Base-by-base conservation (phyloP, 2,888 invertebrate genomes). In the Rugalucina vietnamica region DNA sequence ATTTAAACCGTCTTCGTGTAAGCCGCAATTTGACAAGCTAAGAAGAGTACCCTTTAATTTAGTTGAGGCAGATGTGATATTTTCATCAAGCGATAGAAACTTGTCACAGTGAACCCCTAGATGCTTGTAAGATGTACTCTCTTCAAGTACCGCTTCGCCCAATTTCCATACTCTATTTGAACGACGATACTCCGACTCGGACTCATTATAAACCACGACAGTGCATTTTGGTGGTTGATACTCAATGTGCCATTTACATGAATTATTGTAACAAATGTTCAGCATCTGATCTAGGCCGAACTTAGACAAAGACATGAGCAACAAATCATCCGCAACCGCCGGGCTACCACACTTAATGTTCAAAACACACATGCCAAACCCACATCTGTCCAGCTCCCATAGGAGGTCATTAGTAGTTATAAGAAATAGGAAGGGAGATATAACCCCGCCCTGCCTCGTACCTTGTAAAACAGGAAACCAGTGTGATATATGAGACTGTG, bases 271-370 rank as follows among this genome's bases (percentile, higher is more conserved):
- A 36, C 75, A 75, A 34, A 75, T 24, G n/a, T 57, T 27, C n/a
- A 75, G 36, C 0, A 75, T 27, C 8, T 24, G 18, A 36, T 75
- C 37, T 5, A 75, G 36, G 4, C 54, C 32, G 1, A 8, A 4
- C 2, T 36, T 36, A 24, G 50, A 54, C 32, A 34, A 34, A 4
- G 75, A 50, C 8, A 75, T 1, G 14, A 75, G n/a, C 4, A 57
- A 0, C 34, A 54, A 10, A 18, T 75, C 75, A 57, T 75, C 79
- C 18, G 79, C 79, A 14, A 78, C 75, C 24, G 75, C 36, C 2
- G 75, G 75, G n/a, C 37, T 57, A 14, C 75, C 54, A 37, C 54
- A 57, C 10, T 57, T 75, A 1, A 75, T 29, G 5, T 75, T 36
- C 21, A 3, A 57, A 0, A 75, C 32, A 21, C 37, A 12, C 1